Evolutionary conservation across 1,140 invertebrate species (phyloP).

Genomic region (Liolophura sinensis): DNA sequence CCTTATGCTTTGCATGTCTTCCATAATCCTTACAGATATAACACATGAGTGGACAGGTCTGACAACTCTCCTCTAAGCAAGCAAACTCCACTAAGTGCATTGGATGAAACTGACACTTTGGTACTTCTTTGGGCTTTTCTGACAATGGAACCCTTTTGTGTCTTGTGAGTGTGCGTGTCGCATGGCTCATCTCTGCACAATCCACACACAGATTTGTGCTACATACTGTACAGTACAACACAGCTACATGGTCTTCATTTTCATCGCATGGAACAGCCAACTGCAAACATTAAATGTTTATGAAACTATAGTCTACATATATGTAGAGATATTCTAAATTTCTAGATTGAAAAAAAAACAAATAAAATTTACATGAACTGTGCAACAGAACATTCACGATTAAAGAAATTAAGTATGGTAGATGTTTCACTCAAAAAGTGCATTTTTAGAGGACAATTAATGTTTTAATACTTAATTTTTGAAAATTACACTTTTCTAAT

Average conservation of each 20-base stretch:
- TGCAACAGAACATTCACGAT: background rate
- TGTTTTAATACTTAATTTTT: constrained; percentile 5
- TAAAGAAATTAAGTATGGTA: too few relatives aligned
- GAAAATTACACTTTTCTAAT: too few relatives aligned
- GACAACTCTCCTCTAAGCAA: constrained; percentile 66
- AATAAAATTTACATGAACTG: background rate
- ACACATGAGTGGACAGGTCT: constrained; percentile 63
- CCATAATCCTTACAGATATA: constrained; percentile 69
- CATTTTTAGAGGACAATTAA: constrained; percentile 1
- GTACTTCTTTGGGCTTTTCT: constrained; percentile 67
- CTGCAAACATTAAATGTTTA: constrained; percentile 41
- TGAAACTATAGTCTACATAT: too few relatives aligned
- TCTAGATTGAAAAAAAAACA: too few relatives aligned
- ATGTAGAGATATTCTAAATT: too few relatives aligned
- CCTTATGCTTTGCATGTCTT: constrained; percentile 65
- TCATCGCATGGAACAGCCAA: constrained; percentile 66
- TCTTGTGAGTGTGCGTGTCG: constrained; percentile 64
- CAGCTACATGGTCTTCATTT: constrained; percentile 65
- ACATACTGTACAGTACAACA: constrained; percentile 67
- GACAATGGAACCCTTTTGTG: constrained; percentile 67
- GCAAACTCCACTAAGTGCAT: constrained; percentile 68
- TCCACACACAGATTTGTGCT: constrained; percentile 65
- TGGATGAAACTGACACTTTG: constrained; percentile 65
- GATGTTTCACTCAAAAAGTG: too few relatives aligned
- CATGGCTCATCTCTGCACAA: constrained; percentile 65